Base-by-base conservation (phyloP, 2,888 invertebrate species). In the Linyphia triangularis region DNA sequence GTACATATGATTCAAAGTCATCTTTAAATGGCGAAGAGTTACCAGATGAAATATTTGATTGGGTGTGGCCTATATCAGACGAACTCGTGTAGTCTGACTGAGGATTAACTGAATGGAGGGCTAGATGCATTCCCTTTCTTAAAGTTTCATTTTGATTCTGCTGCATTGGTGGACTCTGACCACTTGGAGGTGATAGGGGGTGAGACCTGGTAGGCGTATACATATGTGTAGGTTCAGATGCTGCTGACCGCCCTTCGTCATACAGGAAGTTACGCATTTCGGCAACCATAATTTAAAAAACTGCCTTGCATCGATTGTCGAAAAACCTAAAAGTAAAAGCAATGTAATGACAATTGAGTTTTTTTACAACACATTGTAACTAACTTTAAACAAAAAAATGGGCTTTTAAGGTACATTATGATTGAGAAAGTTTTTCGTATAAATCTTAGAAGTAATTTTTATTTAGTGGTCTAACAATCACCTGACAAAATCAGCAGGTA, bases 131-230 rank as follows among this genome's bases (percentile, higher is more conserved):
- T 43, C 9, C 73, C 43, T 22, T 51, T 33, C 51, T 63, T 37
- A n/a, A 9, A 63, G 30, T 43, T 57, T 69, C 67, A 24, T n/a
- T 65, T 33, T 51, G 22, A 19, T 16, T n/a, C 40, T 33, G 6
- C 13, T 63, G 9, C 6, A 57, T 16, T n/a, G 88, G 75, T 2
- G 79, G 82, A 59, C 72, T 82, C 16, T 75, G 82, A 2, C 79
- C 88, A 43, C 67, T 67, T 10, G 88, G 67, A 10, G 81, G 75
- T 2, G 82, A 82, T 9, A 75, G 37, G 6, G 82, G 81, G 40
- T 69, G 37, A 28, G 82, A 57, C n/a, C 43, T 40, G 22, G 67
- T 16, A 10, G 88, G 81, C 6, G 81, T 88, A 37, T 88, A 88
- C 75, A 88, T 82, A 4, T 65, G 88, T n/a, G 40, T 28, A 26